Evolutionary conservation across 2,888 invertebrate species (phyloP).

Genomic region (Choreutis nemorana): DNA sequence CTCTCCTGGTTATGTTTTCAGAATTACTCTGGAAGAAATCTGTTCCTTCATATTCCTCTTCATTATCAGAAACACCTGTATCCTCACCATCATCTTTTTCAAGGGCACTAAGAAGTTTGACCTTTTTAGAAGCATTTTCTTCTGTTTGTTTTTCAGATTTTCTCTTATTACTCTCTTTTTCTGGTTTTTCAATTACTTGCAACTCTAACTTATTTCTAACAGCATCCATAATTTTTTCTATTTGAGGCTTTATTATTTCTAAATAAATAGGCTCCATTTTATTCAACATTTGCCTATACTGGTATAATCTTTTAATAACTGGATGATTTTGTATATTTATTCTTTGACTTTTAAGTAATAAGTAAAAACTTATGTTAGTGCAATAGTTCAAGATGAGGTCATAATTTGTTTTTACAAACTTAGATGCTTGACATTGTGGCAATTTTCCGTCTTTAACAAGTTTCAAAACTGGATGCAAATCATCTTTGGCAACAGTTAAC

Average conservation of each 20-base stretch:
- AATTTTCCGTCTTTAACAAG: constrained; percentile 69
- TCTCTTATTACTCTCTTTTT: constrained; percentile 28
- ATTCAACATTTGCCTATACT: constrained; percentile 78
- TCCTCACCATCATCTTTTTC: constrained; percentile 52
- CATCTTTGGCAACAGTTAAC: constrained; percentile 70
- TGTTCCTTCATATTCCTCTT: constrained; percentile 47
- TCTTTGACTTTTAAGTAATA: constrained; percentile 82
- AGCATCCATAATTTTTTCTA: constrained; percentile 69
- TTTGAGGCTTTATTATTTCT: constrained; percentile 72
- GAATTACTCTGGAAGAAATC: constrained; percentile 28
- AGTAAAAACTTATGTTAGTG: constrained; percentile 85
- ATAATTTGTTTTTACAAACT: constrained; percentile 76
- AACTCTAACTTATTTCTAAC: constrained; percentile 49
- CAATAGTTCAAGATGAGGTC: constrained; percentile 81
- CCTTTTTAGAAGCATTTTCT: constrained; percentile 36
- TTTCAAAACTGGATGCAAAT: constrained; percentile 72
- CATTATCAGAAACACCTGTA: constrained; percentile 50
- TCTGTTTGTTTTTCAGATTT: constrained; percentile 25
- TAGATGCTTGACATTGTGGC: constrained; percentile 70
- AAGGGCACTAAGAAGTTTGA: constrained; percentile 43
- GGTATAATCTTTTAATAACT: constrained; percentile 84
- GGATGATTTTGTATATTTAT: constrained; percentile 83
- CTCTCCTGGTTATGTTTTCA: constrained; percentile 19
- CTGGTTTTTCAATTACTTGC: constrained; percentile 21
- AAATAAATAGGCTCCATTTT: constrained; percentile 77